phyloP scores from a whole-genome alignment of 2,797 vertebrate species.

The Falco cherrug region DNA sequence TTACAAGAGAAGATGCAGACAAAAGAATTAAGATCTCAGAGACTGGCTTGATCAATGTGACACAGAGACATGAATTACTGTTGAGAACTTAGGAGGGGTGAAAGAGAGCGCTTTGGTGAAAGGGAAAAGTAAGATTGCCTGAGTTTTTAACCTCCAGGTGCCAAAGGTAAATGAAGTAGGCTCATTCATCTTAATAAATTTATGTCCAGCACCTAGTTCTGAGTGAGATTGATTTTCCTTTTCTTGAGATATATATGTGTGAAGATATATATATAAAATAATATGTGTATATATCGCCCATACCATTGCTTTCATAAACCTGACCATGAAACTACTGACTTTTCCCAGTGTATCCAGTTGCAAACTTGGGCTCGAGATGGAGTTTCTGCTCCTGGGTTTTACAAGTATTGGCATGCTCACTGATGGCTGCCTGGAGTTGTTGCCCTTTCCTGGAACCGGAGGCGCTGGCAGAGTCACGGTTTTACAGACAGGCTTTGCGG shows the following conservation, averaged over 20 bases:
- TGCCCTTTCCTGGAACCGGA: rapidly evolving
- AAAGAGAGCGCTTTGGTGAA: not conserved
- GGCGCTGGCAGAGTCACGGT: not conserved
- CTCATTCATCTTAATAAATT: not conserved
- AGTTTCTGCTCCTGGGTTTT: not conserved
- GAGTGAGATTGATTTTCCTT: not conserved
- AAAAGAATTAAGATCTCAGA: not conserved
- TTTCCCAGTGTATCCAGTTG: not conserved
- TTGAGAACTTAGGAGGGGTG: not conserved
- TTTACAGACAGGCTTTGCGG: not conserved
- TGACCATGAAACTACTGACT: not conserved
- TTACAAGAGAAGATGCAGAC: not conserved
- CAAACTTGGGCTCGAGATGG: not conserved
- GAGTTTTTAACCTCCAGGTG: not conserved
- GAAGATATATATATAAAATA: not conserved
- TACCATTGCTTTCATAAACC: not conserved
- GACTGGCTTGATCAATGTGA: not conserved
- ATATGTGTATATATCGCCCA: not conserved
- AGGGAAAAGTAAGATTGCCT: not conserved
- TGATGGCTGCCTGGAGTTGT: not conserved
- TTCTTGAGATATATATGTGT: not conserved
- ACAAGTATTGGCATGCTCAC: not conserved
- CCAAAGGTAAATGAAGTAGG: not conserved
- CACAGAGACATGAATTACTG: not conserved
- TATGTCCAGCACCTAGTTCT: not conserved